Evolutionary conservation across 1,140 invertebrate genomes (phyloP), one percentile per base, ranked within the genome.

Genomic region (Phenacoccus solenopsis): DNA sequence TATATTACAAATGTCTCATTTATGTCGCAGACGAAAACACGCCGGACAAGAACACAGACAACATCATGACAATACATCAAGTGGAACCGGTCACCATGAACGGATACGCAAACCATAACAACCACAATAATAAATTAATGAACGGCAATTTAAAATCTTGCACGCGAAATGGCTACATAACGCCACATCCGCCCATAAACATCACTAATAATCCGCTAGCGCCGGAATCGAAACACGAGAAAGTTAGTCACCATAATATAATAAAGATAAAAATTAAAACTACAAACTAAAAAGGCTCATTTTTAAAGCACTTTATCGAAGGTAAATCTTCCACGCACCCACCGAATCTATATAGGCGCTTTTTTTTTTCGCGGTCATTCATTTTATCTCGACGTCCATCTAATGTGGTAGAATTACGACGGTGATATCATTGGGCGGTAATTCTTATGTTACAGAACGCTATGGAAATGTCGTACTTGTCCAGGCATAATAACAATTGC

Each of bases 201-300:
- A 88, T 88, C 72, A 87, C 86, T 0, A 84, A 84, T 16, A 88
- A 88, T 81, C 86, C 86, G 22, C 76, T 88, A 38, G 85, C 86
- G 13, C 85, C 86, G 72, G 73, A 74, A 25, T 82, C 84, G 61
- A 83, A 85, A 70, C 83, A 85, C 78, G 83, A 84, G 74, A 79
- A 83, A 64, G 73, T 75, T 71, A 28, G 49, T 71, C 38, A 49
- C 20, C 38, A 49, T 49, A 49, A 49, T 49, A 49, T 49, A 49
- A 16, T 49, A 28, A 64, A 20, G 22, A 25, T 64, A 64, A 20
- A 24, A n/a, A 27, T 64, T 64, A 64, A 22, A 64, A 16, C 38
- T 49, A 49, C 16, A 16, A 16, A 9, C 5, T 9, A 49, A 49
- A 49, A 49, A 49, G 16, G 16, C 3, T n/a, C 38, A 49, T 49